Conservation (phyloP, 2,888 invertebrate genomes). For the Cephus nigrinus region DNA sequence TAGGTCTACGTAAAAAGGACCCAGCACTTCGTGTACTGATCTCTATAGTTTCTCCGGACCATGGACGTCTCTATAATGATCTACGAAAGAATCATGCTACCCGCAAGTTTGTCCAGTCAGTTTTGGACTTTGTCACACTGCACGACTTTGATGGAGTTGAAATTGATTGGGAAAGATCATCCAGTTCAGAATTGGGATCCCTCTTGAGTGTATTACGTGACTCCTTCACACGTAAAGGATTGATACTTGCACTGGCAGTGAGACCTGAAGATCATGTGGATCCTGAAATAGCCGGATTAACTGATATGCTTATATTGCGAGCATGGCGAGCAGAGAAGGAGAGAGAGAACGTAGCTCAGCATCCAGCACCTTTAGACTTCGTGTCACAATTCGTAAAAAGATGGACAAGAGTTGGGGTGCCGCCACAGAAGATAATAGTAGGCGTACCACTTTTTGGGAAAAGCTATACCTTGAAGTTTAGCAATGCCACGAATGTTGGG, state of each 20-base stretch:
- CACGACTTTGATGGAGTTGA: slow-evolving; percentile 86
- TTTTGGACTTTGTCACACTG: slow-evolving; percentile 73
- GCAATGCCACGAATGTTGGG: slow-evolving; percentile 70
- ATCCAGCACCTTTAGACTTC: slow-evolving; percentile 51
- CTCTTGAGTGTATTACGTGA: slow-evolving; percentile 73
- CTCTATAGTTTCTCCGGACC: slow-evolving; percentile 69
- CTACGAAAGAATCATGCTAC: slow-evolving; percentile 71
- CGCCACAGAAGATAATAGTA: slow-evolving; percentile 76
- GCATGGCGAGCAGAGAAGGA: slow-evolving; percentile 68
- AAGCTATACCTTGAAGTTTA: slow-evolving; percentile 74
- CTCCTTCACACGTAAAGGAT: slow-evolving; percentile 67
- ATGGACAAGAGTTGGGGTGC: slow-evolving; percentile 69
- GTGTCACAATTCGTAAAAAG: slow-evolving; percentile 39
- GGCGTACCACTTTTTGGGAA: slow-evolving; percentile 81
- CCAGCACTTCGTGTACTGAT: slow-evolving; percentile 78
- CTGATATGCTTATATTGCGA: slow-evolving; percentile 78
- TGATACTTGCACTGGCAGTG: slow-evolving; percentile 70
- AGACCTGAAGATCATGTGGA: slow-evolving; percentile 77
- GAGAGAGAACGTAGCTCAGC: slow-evolving; percentile 39
- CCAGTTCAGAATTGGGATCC: slow-evolving; percentile 70
- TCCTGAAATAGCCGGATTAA: slow-evolving; percentile 70
- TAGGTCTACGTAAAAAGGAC: slow-evolving; percentile 75
- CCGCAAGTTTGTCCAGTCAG: slow-evolving; percentile 74
- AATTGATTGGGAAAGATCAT: slow-evolving; percentile 72
- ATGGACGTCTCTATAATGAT: slow-evolving; percentile 74